A percentile compares a stretch with the other conserved stretches of the same genome.
Conservation (phyloP, 2,888 invertebrate genomes). For the Halictus quadricinctus region DNA sequence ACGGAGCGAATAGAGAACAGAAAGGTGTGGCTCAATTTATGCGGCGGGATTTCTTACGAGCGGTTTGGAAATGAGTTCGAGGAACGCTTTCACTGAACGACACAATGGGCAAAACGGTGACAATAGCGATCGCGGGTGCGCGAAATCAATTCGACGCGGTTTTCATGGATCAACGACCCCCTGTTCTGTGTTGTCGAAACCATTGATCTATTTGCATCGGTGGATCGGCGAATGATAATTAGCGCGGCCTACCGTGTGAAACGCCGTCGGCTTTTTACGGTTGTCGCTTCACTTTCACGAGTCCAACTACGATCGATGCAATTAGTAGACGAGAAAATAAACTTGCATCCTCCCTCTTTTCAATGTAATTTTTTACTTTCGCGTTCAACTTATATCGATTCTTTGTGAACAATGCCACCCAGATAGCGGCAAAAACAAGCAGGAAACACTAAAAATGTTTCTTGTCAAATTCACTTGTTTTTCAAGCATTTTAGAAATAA, state of each 20-base stretch:
- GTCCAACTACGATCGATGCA: slow-evolving; percentile 6
- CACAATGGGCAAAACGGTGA: slow-evolving; percentile 21
- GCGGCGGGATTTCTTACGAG: slow-evolving; percentile 12
- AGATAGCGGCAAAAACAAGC: not conserved
- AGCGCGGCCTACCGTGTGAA: slow-evolving; percentile 24
- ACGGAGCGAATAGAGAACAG: slow-evolving; percentile 1
- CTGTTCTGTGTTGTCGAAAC: slow-evolving; percentile 29
- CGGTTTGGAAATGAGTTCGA: not conserved
- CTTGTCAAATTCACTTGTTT: not conserved
- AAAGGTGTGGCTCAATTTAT: slow-evolving; percentile 19
- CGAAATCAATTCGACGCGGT: slow-evolving; percentile 48
- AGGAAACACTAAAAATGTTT: not conserved
- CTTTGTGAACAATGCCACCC: not conserved
- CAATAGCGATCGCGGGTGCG: slow-evolving; percentile 33
- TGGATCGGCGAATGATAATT: slow-evolving; percentile 46
- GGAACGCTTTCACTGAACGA: slow-evolving; percentile 49
- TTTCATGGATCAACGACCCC: slow-evolving; percentile 14
- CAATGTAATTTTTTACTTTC: not conserved
- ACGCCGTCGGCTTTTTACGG: slow-evolving; percentile 35
- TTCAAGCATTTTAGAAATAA: not conserved
- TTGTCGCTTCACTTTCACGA: slow-evolving; percentile 51
- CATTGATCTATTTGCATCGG: slow-evolving; percentile 22
- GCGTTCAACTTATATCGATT: not conserved
- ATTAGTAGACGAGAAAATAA: not conserved
- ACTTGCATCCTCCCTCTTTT: not conserved